Percentiles rank a stretch among this genome's conserved stretches.
Evolutionary conservation across 1,140 invertebrate genomes (phyloP).

Genomic region (Galendromus occidentalis): DNA sequence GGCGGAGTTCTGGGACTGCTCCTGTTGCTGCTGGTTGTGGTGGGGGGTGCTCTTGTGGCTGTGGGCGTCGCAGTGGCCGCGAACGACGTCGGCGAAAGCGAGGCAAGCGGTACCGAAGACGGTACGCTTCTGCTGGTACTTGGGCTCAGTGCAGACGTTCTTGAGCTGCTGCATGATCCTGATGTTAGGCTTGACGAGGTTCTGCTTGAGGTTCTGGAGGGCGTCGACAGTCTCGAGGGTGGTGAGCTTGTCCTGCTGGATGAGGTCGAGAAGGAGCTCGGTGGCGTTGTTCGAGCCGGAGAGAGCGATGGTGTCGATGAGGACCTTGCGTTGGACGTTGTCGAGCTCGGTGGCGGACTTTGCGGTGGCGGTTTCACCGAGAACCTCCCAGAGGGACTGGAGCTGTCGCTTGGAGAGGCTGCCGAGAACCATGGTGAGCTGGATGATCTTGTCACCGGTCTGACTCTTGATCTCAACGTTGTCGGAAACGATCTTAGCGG

Average conservation of each 20-base stretch:
- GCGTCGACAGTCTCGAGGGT: neutral
- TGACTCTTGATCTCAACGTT: neutral
- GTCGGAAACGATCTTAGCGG: neutral
- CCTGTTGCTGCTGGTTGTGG: neutral
- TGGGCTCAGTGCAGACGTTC: neutral
- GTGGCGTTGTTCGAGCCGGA: neutral
- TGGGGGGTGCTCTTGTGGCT: neutral
- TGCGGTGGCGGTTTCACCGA: neutral
- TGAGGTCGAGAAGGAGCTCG: neutral
- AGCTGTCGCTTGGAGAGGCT: neutral
- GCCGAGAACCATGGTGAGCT: neutral
- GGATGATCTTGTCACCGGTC: conserved; percentile 6
- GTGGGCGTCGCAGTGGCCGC: neutral
- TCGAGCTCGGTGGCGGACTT: neutral
- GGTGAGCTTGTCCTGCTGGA: neutral
- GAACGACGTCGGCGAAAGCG: neutral
- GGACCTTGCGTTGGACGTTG: neutral
- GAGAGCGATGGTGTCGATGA: conserved; percentile 3
- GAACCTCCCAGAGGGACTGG: neutral
- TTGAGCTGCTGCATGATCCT: neutral
- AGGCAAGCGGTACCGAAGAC: neutral
- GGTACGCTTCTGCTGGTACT: neutral
- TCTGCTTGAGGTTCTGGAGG: neutral
- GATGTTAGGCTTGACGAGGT: neutral
- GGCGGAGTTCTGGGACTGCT: neutral